Conservation (phyloP, 2,797 vertebrate genomes). For the Sebastes trivittatus region DNA sequence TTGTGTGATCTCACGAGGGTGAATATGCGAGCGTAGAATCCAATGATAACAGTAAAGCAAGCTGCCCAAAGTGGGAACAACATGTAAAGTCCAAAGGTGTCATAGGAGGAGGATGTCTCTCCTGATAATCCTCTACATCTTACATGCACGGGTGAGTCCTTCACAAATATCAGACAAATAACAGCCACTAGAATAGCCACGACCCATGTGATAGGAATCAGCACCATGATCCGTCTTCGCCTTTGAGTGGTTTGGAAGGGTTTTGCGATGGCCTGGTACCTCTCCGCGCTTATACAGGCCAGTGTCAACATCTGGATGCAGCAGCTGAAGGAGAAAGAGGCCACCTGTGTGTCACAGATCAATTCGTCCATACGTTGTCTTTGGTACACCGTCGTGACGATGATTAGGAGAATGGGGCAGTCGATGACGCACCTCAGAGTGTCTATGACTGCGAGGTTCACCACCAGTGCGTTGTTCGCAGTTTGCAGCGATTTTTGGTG, state of each 20-base stretch:
- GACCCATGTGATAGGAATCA: constrained; percentile 78
- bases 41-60: constrained; percentile 75
- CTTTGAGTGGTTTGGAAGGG: constrained; percentile 77
- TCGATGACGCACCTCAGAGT: constrained; percentile 74
- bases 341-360: constrained; percentile 76
- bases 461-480: constrained; percentile 80
- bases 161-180: constrained; percentile 67
- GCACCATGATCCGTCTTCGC: constrained; percentile 58
- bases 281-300: constrained; percentile 81
- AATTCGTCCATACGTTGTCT: constrained; percentile 28
- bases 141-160: constrained; percentile 76
- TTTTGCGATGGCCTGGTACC: constrained; percentile 81
- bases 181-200: constrained; percentile 66
- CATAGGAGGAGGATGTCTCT: constrained; percentile 47
- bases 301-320: constrained; percentile 81
- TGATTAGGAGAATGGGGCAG: constrained; percentile 77
- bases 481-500: constrained; percentile 80
- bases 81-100: constrained; percentile 82
- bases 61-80: constrained; percentile 80
- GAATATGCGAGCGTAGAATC: constrained; percentile 82
- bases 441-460: constrained; percentile 81
- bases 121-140: constrained; percentile 64
- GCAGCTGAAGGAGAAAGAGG: constrained; percentile 80
- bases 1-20: constrained; percentile 74
- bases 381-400: constrained; percentile 53